These are phyloP conservation scores for Aleiodes sp. DNA, from an alignment of 1,140 invertebrate genomes.

Conservation along the genomic window DNA sequence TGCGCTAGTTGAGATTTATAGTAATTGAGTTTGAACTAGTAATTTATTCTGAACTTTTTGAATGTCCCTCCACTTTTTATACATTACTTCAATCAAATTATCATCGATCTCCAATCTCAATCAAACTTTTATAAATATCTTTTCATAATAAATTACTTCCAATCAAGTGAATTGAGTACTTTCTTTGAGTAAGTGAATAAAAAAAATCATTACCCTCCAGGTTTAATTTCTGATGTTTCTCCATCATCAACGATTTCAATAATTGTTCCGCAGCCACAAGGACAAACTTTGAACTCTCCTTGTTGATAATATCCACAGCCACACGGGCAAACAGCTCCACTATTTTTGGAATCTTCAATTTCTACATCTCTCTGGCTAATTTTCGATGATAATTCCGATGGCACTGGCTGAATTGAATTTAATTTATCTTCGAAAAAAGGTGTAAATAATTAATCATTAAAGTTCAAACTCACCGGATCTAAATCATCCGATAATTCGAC, in stretches of 20 bases:
- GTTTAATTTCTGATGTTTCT: neutral
- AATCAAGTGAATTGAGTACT: no score
- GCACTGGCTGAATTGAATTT: neutral
- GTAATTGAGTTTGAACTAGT: no score
- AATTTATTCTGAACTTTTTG: no score
- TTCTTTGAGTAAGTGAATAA: no score
- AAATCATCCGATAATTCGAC: neutral
- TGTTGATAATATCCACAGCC: neutral
- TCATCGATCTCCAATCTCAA: no score
- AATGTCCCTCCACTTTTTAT: no score
- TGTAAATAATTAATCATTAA: neutral
- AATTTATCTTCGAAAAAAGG: neutral
- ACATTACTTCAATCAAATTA: no score
- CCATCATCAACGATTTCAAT: slow-evolving; percentile 12
- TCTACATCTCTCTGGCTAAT: neutral
- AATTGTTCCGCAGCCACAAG: slow-evolving; percentile 35
- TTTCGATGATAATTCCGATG: neutral
- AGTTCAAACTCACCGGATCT: neutral
- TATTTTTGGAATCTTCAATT: neutral
- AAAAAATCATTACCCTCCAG: neutral
- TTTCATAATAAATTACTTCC: no score
- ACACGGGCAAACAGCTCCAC: slow-evolving; percentile 10
- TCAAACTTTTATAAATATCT: no score
- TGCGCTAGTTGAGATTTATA: no score
- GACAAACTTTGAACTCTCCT: slow-evolving; percentile 9